Conservation (phyloP, 2,888 invertebrate genomes). For the Calephelis perditalis region DNA sequence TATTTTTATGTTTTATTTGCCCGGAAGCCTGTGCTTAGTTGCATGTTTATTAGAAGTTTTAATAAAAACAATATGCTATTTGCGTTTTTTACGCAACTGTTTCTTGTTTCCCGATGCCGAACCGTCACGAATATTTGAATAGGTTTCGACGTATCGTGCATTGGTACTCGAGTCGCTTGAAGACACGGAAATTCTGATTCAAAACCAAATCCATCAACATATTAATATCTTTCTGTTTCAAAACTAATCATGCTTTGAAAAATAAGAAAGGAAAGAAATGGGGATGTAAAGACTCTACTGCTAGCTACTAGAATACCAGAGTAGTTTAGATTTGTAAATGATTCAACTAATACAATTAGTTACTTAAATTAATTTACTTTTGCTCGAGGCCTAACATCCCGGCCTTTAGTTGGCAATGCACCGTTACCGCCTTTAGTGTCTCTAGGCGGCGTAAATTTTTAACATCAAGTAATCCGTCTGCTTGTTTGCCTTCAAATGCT, state of each 20-base stretch:
- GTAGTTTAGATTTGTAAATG: too few species aligned
- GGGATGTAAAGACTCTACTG: too few species aligned
- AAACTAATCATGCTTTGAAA: neutral
- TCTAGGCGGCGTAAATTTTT: too few species aligned
- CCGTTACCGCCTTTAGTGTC: too few species aligned
- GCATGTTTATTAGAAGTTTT: slow-evolving; percentile 78
- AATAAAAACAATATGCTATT: slow-evolving; percentile 68
- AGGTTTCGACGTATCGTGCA: slow-evolving; percentile 46
- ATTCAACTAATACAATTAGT: too few species aligned
- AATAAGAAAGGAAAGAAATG: too few species aligned
- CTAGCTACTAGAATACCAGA: too few species aligned
- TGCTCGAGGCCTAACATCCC: too few species aligned
- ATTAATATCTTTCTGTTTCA: neutral
- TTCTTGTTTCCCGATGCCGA: slow-evolving; percentile 29
- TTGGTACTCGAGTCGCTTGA: neutral
- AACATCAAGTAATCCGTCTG: too few species aligned
- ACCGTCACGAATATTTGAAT: slow-evolving; percentile 53
- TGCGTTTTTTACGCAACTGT: slow-evolving; percentile 35
- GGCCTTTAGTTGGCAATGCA: too few species aligned
- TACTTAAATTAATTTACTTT: too few species aligned
- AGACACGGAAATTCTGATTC: slow-evolving; percentile 47
- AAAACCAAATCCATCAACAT: neutral
- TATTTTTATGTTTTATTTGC: slow-evolving; percentile 79
- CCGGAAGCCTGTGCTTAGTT: slow-evolving; percentile 77
- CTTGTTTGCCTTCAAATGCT: too few species aligned